phyloP scores from a whole-genome alignment of 1,140 invertebrate species.

The Cydia amplana region DNA sequence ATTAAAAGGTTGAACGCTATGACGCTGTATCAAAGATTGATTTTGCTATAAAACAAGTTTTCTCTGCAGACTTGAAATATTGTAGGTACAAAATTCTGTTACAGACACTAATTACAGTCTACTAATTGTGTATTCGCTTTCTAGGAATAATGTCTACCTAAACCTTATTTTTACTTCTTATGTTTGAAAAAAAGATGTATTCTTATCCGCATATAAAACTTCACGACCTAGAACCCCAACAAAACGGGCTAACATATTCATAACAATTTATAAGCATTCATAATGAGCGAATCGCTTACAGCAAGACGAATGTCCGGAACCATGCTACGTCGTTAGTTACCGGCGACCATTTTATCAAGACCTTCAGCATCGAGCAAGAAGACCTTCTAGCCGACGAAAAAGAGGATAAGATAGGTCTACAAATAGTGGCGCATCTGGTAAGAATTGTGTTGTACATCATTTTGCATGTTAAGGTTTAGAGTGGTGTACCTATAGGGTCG shows the following conservation, averaged over 20 bases:
- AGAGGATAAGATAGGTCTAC: slow-evolving; percentile 39
- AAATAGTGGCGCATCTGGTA: slow-evolving; percentile 47
- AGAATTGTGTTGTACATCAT: slow-evolving; percentile 61
- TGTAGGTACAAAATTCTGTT: no score
- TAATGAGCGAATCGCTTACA: slow-evolving; percentile 67
- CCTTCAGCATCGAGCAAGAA: slow-evolving; percentile 36
- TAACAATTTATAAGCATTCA: slow-evolving; percentile 28
- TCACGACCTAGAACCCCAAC: neutral
- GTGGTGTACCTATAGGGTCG: neutral
- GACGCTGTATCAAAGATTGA: no score
- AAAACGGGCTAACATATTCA: slow-evolving; percentile 14
- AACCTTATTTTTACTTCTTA: no score
- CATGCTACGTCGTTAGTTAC: slow-evolving; percentile 62
- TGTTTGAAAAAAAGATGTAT: neutral
- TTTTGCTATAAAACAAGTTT: no score
- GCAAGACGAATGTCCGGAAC: slow-evolving; percentile 54
- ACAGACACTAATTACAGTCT: no score
- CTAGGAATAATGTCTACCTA: no score
- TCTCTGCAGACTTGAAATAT: no score
- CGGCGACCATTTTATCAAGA: slow-evolving; percentile 50
- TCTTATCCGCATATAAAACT: neutral
- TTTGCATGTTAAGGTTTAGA: slow-evolving; percentile 42
- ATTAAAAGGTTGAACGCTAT: no score
- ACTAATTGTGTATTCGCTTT: no score
- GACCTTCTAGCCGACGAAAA: slow-evolving; percentile 12